Percentiles rank a stretch among this genome's conserved stretches.
phyloP scores from a whole-genome alignment of 2,113 vertebrate species.

The Dicerorhinus sumatrensis region DNA sequence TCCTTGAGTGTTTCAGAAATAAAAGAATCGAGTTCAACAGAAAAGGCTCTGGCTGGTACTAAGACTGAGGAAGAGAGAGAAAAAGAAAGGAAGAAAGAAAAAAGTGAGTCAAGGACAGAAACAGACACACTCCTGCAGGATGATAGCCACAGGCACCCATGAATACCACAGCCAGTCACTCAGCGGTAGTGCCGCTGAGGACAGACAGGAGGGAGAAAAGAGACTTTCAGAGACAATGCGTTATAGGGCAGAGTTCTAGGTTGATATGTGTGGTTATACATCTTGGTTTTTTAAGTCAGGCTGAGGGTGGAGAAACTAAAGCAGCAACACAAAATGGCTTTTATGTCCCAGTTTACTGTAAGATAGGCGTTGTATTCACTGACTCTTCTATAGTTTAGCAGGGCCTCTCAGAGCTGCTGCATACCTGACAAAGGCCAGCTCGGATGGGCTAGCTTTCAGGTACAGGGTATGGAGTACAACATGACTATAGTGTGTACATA shows the following conservation, averaged over 20 bases:
- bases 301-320: slow-evolving; percentile 82
- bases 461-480: neutral
- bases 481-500: neutral
- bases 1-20: slow-evolving; percentile 85
- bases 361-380: slow-evolving; percentile 17
- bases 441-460: slow-evolving; percentile 62
- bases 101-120: slow-evolving; percentile 90
- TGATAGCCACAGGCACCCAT: slow-evolving; percentile 74
- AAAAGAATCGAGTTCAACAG: slow-evolving; percentile 86
- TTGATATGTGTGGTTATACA: slow-evolving; percentile 78
- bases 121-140: slow-evolving; percentile 80
- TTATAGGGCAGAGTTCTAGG: slow-evolving; percentile 88
- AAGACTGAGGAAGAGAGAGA: slow-evolving; percentile 74
- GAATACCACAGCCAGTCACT: slow-evolving; percentile 85
- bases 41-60: slow-evolving; percentile 86
- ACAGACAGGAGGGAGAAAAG: slow-evolving; percentile 77
- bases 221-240: slow-evolving; percentile 84
- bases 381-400: slow-evolving; percentile 64
- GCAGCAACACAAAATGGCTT: slow-evolving; percentile 81
- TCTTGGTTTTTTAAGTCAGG: slow-evolving; percentile 85
- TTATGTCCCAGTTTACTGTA: slow-evolving; percentile 70
- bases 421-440: slow-evolving; percentile 60
- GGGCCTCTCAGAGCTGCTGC: slow-evolving; percentile 61
- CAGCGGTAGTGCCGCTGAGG: slow-evolving; percentile 64
- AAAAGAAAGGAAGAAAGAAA: slow-evolving; percentile 79